A percentile compares a stretch with the other conserved stretches of the same genome.
Evolutionary conservation across 2,888 invertebrate species (phyloP).

Genomic region (Nomada hirtipes): DNA sequence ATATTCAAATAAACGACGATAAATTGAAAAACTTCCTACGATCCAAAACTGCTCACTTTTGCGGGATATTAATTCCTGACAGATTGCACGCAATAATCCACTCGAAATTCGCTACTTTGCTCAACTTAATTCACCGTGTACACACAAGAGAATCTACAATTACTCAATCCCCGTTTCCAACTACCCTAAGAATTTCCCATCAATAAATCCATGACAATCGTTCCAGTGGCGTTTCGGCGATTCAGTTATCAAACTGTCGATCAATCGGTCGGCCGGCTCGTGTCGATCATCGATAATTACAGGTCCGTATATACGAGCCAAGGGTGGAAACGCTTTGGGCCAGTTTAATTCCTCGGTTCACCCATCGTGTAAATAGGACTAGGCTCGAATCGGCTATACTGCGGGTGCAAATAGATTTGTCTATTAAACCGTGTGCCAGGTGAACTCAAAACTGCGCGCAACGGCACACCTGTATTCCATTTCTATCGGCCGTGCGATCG

Average conservation of each 20-base stretch:
- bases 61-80: no score
- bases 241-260: constrained; percentile 19
- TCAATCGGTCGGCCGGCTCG: constrained; percentile 28
- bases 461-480: constrained; percentile 11
- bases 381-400: constrained; percentile 7
- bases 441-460: constrained; percentile 10
- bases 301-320: constrained; percentile 14
- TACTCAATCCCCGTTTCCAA: no score
- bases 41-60: no score
- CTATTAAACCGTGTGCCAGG: constrained; percentile 29
- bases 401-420: constrained; percentile 37
- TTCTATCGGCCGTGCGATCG: background rate
- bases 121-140: no score
- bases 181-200: no score
- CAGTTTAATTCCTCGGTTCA: background rate
- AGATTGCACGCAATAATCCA: no score
- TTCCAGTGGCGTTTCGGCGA: constrained; percentile 14
- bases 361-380: constrained; percentile 15
- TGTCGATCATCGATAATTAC: constrained; percentile 56
- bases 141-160: no score
- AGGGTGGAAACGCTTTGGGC: constrained; percentile 33
- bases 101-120: no score
- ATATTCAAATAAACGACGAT: background rate
- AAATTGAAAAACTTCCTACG: background rate
- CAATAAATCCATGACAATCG: background rate